A percentile compares a stretch with the other conserved stretches of the same genome.
Conservation (phyloP, 2,113 vertebrate species). For the Glareola pratincola region DNA sequence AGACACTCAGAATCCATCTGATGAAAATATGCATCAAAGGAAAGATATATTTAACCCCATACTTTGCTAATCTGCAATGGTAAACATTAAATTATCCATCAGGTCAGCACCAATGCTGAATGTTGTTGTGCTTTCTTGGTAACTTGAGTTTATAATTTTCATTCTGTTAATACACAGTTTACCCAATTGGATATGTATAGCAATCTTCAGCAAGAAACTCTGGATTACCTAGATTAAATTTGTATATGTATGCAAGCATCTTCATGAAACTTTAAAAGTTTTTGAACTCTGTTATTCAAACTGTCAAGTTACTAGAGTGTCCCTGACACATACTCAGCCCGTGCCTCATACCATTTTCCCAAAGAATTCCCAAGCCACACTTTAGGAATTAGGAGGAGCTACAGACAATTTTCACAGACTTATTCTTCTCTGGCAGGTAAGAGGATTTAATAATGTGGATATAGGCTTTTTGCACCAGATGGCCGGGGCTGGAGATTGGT, state of each 20-base stretch:
- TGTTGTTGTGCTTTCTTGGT: rapidly evolving
- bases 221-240: neutral
- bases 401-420: neutral
- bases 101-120: neutral
- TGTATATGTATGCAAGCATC: neutral
- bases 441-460: neutral
- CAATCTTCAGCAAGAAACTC: neutral
- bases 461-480: neutral
- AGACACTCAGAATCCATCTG: neutral
- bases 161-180: neutral
- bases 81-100: neutral
- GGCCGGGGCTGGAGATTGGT: neutral
- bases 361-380: neutral
- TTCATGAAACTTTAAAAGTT: neutral
- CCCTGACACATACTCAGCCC: neutral
- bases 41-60: neutral
- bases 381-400: neutral
- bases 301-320: neutral
- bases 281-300: neutral
- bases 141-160: neutral
- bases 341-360: neutral
- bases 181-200: neutral
- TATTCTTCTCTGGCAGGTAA: neutral
- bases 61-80: neutral
- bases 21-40: neutral